Base-by-base conservation (phyloP, 2,797 vertebrate species). In the Pipistrellus pipistrellus region DNA sequence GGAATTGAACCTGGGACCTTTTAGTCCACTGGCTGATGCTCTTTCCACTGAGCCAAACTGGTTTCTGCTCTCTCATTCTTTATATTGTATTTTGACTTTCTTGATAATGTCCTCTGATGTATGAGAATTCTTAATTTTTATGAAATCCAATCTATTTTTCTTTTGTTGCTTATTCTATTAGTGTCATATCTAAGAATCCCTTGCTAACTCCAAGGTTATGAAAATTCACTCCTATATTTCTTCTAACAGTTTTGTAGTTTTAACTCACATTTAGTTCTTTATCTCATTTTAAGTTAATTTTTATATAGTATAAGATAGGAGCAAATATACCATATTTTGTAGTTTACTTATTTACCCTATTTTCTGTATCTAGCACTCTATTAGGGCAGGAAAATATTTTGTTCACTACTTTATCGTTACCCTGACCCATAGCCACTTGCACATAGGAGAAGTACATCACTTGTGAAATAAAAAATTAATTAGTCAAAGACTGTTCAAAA, bases 401-500 rank as follows among this genome's bases (percentile, higher is more conserved):
- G 15, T 57, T 88, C 38, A 64, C 32, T 80, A 69, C 25, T 76
- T 9, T 76, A 27, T 73, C 44, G 2, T 32, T 81, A 81, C 4
- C 18, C 15, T 75, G 21, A 83, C 53, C 6, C 80, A 77, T 4
- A n/a, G 30, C 32, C 8, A 91, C 27, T 84, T 69, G 10, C 4
- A 71, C n/a, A 64, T n/a, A 32, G 1, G 14, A 92, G 6, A 68
- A 6, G 4, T 0, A 84, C 14, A 38, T 48, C 71, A 85, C 44
- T 84, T 84, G 17, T 30, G 21, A 92, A 84, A 51, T 71, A 32
- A 88, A 92, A 73, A 87, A 62, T 87, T 66, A 84, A 87, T 44
- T 64, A 20, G 5, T 10, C 46, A 53, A 81, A 73, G 21, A 87
- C 48, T 51, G 7, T 38, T 32, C 7, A 91, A 76, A 11, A 44